Evolutionary conservation across 2,888 invertebrate species (phyloP).

Genomic region (Pardosa pseudoannulata): DNA sequence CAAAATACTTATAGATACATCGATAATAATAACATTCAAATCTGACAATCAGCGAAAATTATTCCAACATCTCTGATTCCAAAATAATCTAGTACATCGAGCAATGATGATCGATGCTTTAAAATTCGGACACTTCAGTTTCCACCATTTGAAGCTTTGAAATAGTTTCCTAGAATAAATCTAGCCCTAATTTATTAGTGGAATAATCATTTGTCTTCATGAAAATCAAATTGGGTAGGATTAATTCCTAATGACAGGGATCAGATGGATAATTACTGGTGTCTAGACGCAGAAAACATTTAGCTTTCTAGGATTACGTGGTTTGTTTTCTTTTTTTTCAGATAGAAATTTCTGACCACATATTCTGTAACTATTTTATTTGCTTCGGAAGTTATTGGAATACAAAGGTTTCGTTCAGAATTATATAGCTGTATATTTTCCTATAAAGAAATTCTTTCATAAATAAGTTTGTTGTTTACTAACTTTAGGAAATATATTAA

Average conservation of each 20-base stretch:
- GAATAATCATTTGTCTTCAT: not conserved
- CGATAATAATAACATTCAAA: too few species aligned
- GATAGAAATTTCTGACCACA: not conserved
- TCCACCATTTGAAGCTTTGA: not conserved
- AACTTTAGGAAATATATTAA: too few species aligned
- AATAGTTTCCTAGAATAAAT: not conserved
- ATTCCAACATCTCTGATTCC: too few species aligned
- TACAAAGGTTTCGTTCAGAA: too few species aligned
- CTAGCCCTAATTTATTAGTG: not conserved
- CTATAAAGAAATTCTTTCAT: too few species aligned
- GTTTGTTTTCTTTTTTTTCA: not conserved
- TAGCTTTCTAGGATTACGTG: not conserved
- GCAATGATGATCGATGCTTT: not conserved
- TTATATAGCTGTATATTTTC: too few species aligned
- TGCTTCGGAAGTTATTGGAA: too few species aligned
- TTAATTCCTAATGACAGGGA: not conserved
- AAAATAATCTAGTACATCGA: too few species aligned
- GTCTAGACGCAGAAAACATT: not conserved
- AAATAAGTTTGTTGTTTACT: too few species aligned
- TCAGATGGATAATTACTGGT: not conserved
- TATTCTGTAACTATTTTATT: too few species aligned
- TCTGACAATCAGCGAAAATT: too few species aligned
- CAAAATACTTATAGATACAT: too few species aligned
- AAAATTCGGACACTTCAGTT: not conserved
- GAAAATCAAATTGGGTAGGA: slow-evolving; percentile 3